Percentiles rank a stretch among this genome's conserved stretches.
phyloP scores from a whole-genome alignment of 1,140 invertebrate species.

The Drosophila pectinifera region DNA sequence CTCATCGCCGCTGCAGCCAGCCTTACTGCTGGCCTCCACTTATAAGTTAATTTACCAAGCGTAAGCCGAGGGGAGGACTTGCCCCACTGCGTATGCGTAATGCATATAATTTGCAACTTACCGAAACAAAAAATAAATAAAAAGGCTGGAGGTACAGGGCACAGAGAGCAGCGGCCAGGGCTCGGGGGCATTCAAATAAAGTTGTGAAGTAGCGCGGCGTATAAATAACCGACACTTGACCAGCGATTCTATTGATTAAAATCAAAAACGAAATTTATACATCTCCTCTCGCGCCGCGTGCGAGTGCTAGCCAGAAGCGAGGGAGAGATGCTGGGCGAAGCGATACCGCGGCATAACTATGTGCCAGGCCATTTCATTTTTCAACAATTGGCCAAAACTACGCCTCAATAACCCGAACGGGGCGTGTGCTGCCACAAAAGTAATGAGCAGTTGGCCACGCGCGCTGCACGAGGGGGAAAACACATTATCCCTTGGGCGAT shows the following conservation, averaged over 20 bases:
- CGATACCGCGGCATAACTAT: slow-evolving; percentile 70
- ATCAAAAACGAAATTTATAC: slow-evolving; percentile 64
- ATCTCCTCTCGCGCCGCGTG: slow-evolving; percentile 26
- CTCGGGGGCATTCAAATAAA: slow-evolving; percentile 70
- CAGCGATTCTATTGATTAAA: slow-evolving; percentile 61
- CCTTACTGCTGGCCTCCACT: slow-evolving; percentile 33
- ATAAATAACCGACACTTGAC: slow-evolving; percentile 79
- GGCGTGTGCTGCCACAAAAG: slow-evolving; percentile 72
- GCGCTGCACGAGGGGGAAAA: slow-evolving; percentile 47
- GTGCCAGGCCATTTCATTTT: slow-evolving; percentile 81
- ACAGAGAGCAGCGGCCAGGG: slow-evolving; percentile 16
- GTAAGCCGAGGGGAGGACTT: slow-evolving; percentile 28
- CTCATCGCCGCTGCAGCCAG: slow-evolving; percentile 14
- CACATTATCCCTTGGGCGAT: slow-evolving; percentile 43
- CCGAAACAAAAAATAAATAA: slow-evolving; percentile 11
- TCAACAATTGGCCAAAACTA: slow-evolving; percentile 79
- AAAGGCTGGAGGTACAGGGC: slow-evolving; percentile 6
- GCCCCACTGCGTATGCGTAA: slow-evolving; percentile 67
- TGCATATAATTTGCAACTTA: slow-evolving; percentile 76
- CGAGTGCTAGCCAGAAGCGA: slow-evolving; percentile 61
- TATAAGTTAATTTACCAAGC: slow-evolving; percentile 75
- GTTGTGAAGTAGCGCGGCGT: slow-evolving; percentile 77
- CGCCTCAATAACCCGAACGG: slow-evolving; percentile 69
- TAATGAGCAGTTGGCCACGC: slow-evolving; percentile 83
- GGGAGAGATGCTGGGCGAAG: slow-evolving; percentile 33